phyloP scores from a whole-genome alignment of 2,113 vertebrate species.

The Marmota flaviventris region DNA sequence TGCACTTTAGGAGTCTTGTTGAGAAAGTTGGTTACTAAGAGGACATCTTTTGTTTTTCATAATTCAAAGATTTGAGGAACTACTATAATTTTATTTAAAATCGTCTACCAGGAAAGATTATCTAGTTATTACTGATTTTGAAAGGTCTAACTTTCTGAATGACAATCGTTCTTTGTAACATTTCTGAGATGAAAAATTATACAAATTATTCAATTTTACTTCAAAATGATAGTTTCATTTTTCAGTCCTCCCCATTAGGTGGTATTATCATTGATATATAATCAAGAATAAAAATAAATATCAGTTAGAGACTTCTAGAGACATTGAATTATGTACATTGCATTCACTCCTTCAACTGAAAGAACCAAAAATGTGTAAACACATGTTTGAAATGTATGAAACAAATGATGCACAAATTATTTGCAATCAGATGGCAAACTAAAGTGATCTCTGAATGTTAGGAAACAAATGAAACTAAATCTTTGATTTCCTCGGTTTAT shows the following conservation, averaged over 20 bases:
- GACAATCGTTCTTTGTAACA: not conserved
- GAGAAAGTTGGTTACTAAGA: no score
- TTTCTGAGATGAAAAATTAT: not conserved
- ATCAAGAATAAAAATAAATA: not conserved
- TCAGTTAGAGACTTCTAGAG: not conserved
- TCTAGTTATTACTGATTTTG: not conserved
- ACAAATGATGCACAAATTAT: no score
- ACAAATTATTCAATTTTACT: not conserved
- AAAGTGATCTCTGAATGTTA: not conserved
- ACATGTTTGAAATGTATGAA: no score
- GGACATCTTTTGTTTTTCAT: no score
- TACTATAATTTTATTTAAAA: not conserved
- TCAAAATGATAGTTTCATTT: not conserved
- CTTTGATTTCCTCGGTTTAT: not conserved
- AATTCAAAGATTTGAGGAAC: not conserved
- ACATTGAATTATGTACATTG: not conserved
- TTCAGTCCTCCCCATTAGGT: not conserved
- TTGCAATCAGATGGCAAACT: not conserved
- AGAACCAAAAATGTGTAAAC: not conserved
- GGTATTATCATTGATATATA: not conserved
- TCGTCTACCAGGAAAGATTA: not conserved
- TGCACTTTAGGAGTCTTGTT: no score
- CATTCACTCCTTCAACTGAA: not conserved
- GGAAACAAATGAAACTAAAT: not conserved
- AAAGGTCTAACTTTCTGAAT: not conserved